A percentile compares a stretch with the other conserved stretches of the same genome.
These are phyloP conservation scores for Syritta pipiens DNA, from an alignment of 2,888 invertebrate genomes.

Conservation along the genomic window DNA sequence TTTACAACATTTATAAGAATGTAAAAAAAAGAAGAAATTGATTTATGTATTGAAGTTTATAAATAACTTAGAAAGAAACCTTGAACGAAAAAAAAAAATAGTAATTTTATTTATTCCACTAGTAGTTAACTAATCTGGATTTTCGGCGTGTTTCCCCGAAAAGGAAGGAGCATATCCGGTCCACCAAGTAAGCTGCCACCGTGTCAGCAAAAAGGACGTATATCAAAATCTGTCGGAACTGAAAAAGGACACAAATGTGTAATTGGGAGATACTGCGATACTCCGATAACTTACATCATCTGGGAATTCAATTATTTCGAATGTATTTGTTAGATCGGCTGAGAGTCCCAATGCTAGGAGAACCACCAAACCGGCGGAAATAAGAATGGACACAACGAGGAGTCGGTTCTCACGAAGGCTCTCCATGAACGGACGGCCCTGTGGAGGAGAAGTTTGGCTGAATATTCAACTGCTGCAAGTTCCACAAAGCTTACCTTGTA, in stretches of 20 bases:
- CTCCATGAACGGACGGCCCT: slow-evolving; percentile 99
- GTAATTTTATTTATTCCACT: neutral
- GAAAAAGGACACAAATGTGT: too few relatives aligned
- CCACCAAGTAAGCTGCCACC: slow-evolving; percentile 90
- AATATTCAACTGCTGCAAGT: neutral
- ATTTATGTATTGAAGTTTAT: slow-evolving; percentile 24
- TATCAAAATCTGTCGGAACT: slow-evolving; percentile 94
- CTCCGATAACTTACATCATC: slow-evolving; percentile 85
- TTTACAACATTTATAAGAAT: too few relatives aligned
- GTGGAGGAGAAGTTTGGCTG: slow-evolving; percentile 76
- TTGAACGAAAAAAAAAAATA: slow-evolving; percentile 1
- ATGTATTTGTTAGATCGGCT: slow-evolving; percentile 92
- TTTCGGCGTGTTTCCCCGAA: slow-evolving; percentile 88
- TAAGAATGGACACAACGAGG: slow-evolving; percentile 92
- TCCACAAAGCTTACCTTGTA: slow-evolving; percentile 86
- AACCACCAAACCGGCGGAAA: slow-evolving; percentile 90
- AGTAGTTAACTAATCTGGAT: slow-evolving; percentile 70
- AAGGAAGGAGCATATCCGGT: slow-evolving; percentile 90
- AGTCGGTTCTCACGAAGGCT: slow-evolving; percentile 94
- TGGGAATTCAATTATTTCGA: slow-evolving; percentile 97
- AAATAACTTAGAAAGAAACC: slow-evolving; percentile 45
- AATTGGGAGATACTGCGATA: neutral
- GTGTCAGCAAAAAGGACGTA: slow-evolving; percentile 92
- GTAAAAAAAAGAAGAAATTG: slow-evolving; percentile 40
- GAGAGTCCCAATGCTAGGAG: slow-evolving; percentile 90